Evolutionary conservation across 2,797 vertebrate species (phyloP).

Genomic region (Natrix natrix): DNA sequence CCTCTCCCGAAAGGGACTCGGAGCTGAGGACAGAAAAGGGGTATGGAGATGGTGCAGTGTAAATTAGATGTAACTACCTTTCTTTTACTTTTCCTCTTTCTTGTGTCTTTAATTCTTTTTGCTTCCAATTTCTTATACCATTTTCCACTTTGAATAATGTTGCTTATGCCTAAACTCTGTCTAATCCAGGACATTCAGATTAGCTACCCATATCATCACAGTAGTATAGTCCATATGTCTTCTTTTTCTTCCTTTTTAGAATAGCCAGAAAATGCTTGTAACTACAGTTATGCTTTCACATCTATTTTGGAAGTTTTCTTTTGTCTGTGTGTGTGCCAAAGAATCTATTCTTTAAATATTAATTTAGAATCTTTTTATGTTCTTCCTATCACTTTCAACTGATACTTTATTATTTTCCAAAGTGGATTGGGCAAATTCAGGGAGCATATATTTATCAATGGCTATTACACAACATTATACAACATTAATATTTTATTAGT

Average conservation of each 20-base stretch:
- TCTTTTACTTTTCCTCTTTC: neutral
- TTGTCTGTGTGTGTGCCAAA: neutral
- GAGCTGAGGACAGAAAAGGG: neutral
- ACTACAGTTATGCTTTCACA: neutral
- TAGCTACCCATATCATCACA: neutral
- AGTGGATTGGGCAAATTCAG: neutral
- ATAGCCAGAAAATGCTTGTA: fast-evolving
- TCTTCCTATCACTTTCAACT: constrained; percentile 1
- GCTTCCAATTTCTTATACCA: neutral
- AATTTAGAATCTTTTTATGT: neutral
- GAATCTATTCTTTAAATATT: neutral
- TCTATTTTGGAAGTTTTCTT: neutral
- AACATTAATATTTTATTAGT: neutral
- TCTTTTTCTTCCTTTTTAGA: neutral
- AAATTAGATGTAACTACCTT: neutral
- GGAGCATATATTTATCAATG: neutral
- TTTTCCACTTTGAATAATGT: neutral
- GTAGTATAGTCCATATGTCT: neutral
- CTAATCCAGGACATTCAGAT: neutral
- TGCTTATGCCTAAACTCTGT: neutral
- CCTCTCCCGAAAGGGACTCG: too few species aligned
- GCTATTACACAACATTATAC: neutral
- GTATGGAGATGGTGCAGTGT: neutral
- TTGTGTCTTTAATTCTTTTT: neutral
- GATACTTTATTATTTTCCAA: neutral